A percentile compares a stretch with the other conserved stretches of the same genome.
These are phyloP conservation scores for Brachyopa scutellaris DNA, from an alignment of 2,888 invertebrate species.

Conservation along the genomic window DNA sequence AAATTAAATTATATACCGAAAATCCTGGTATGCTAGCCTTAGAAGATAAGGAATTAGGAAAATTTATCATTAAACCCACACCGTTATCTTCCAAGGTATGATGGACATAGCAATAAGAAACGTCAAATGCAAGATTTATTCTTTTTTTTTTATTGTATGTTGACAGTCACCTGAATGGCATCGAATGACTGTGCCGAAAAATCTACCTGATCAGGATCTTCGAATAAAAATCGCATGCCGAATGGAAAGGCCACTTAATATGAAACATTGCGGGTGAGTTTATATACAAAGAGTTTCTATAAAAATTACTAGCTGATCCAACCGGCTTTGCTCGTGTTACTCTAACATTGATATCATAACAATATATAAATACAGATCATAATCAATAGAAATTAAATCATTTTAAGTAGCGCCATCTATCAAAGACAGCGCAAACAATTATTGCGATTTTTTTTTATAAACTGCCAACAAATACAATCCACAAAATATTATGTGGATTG, in stretches of 20 bases:
- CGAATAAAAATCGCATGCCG: conserved; percentile 98
- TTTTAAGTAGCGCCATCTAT: no score
- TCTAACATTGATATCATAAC: no score
- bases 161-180: conserved; percentile 97
- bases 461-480: no score
- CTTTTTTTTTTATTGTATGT: neutral
- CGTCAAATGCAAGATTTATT: neutral
- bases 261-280: conserved; percentile 99
- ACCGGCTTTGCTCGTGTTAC: no score
- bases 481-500: no score
- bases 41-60: conserved; percentile 99
- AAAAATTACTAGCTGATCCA: no score
- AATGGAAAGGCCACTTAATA: conserved; percentile 99
- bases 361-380: no score
- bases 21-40: conserved; percentile 98
- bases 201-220: conserved; percentile 96
- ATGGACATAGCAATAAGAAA: conserved; percentile 4
- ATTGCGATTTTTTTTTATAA: no score
- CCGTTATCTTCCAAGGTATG: conserved; percentile 92
- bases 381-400: no score
- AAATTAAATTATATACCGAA: conserved; percentile 98
- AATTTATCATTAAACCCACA: conserved; percentile 93
- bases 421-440: no score
- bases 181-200: conserved; percentile 97
- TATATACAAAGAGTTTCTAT: no score